Conservation (phyloP, 1,140 invertebrate genomes). For the Brachionus calyciflorus region DNA sequence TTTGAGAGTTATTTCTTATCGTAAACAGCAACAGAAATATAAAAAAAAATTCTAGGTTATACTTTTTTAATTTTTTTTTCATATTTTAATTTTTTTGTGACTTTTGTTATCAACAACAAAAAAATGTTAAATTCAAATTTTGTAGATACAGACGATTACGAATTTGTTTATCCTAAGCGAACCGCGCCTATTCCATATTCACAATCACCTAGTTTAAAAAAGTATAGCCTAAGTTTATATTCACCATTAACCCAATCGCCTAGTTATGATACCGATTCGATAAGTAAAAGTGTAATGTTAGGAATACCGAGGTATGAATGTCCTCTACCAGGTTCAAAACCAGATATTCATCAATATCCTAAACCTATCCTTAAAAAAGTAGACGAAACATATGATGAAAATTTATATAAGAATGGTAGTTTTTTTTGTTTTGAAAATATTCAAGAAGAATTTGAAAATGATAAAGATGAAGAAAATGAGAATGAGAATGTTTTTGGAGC, state of each 20-base stretch:
- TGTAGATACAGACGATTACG: background rate
- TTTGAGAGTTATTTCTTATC: background rate
- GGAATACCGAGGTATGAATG: conserved; percentile 15
- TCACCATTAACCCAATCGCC: background rate
- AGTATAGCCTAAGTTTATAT: conserved; percentile 17
- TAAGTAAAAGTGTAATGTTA: conserved; percentile 21
- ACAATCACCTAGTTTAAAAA: conserved; percentile 22
- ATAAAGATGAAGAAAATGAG: background rate
- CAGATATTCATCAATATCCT: conserved; percentile 11
- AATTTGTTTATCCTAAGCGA: conserved; percentile 3
- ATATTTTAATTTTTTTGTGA: no score
- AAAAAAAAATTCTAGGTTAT: conserved; percentile 34
- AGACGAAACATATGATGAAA: conserved; percentile 20
- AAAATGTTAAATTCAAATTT: conserved; percentile 25
- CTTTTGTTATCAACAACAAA: background rate
- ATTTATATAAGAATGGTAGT: conserved; percentile 18
- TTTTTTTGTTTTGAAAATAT: conserved; percentile 6
- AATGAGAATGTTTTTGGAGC: conserved; percentile 7
- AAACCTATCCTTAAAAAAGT: conserved; percentile 19
- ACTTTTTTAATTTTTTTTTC: background rate
- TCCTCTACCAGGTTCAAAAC: background rate
- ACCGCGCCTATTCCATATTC: conserved; percentile 24
- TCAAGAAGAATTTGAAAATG: conserved; percentile 6
- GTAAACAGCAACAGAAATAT: conserved; percentile 33
- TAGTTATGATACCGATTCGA: conserved; percentile 2